These are phyloP conservation scores for Papio anubis DNA, from an alignment of 2,113 vertebrate genomes.

Conservation along the genomic window DNA sequence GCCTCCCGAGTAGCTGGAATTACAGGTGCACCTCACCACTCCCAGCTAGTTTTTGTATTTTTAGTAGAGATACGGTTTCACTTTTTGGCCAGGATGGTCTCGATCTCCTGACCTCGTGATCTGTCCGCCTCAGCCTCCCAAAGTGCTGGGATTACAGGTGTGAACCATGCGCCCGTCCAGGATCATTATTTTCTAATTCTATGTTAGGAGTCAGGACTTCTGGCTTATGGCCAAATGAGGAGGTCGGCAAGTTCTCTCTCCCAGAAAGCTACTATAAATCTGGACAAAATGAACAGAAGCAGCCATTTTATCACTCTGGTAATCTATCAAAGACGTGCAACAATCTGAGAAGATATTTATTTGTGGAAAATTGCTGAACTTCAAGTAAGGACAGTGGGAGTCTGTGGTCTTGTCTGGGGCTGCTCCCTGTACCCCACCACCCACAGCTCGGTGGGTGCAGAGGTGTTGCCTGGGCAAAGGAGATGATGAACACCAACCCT, in stretches of 20 bases:
- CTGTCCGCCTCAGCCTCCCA: no score
- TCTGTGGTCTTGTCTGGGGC: neutral
- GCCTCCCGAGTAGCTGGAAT: no score
- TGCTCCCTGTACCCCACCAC: neutral
- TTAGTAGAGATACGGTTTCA: no score
- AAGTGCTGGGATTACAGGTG: no score
- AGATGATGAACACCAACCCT: neutral
- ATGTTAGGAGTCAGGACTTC: neutral
- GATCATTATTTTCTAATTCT: constrained; percentile 18
- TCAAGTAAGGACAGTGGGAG: neutral
- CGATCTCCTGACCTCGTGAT: no score
- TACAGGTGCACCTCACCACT: accelerated
- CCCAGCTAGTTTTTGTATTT: no score
- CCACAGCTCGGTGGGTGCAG: neutral
- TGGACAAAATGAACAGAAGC: neutral
- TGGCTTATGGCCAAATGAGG: neutral
- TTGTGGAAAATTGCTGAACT: neutral
- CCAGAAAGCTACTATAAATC: constrained; percentile 2
- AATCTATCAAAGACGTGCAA: neutral
- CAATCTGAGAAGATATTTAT: neutral
- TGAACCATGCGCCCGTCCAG: neutral
- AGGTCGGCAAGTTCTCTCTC: neutral
- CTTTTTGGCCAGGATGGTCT: no score
- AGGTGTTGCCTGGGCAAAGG: neutral
- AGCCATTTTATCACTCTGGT: neutral